Percentiles rank a stretch among this genome's conserved stretches.
These are phyloP conservation scores for Eristalis pertinax DNA, from an alignment of 2,888 invertebrate genomes.

Conservation along the genomic window DNA sequence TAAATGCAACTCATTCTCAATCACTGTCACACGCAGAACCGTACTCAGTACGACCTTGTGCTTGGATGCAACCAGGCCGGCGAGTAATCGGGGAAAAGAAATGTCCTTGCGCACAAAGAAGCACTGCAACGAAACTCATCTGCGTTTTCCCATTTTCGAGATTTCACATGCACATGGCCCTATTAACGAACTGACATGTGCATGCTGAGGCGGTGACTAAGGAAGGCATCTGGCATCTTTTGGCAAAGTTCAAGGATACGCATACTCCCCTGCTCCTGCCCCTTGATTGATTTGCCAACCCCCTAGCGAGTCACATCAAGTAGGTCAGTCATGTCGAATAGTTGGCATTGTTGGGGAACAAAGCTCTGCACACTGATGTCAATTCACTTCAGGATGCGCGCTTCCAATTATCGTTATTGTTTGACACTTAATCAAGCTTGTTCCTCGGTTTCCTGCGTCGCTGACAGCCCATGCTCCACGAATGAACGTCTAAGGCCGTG, in stretches of 20 bases:
- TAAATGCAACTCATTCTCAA: conserved; percentile 56
- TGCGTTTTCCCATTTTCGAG: conserved; percentile 37
- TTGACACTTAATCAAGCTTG: conserved; percentile 45
- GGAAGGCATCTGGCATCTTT: conserved; percentile 35
- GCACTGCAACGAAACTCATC: conserved; percentile 42
- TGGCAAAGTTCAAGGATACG: conserved; percentile 60
- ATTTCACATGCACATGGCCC: conserved; percentile 53
- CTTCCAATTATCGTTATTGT: conserved; percentile 39
- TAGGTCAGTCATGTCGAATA: not conserved
- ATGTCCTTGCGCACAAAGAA: conserved; percentile 54
- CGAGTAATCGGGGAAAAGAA: conserved; percentile 44
- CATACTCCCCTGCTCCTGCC: not conserved
- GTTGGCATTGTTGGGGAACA: not conserved
- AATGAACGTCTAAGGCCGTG: conserved; percentile 59
- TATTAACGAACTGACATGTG: conserved; percentile 60
- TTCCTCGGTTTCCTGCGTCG: conserved; percentile 35
- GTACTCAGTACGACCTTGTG: conserved; percentile 31
- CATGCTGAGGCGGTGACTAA: conserved; percentile 30
- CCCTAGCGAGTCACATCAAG: not conserved
- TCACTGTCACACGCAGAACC: conserved; percentile 58
- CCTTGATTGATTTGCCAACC: not conserved
- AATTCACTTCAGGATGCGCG: not conserved
- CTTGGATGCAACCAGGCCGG: conserved; percentile 47
- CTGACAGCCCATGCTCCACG: conserved; percentile 1
- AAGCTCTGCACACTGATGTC: not conserved